phyloP scores from a whole-genome alignment of 2,888 invertebrate genomes.

The Syrista parreyssii region DNA sequence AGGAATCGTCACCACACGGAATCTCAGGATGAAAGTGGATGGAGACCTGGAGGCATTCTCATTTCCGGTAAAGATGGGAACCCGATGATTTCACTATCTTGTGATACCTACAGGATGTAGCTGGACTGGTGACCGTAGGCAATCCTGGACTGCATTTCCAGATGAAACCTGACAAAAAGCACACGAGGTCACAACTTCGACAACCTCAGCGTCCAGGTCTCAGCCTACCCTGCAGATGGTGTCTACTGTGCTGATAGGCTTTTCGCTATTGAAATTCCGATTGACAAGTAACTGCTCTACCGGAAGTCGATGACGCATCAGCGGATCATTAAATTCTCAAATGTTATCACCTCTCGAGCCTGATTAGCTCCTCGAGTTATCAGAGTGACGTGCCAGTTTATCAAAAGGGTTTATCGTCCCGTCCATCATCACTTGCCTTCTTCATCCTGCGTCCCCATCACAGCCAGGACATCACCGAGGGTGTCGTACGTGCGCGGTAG shows the following conservation, averaged over 20 bases:
- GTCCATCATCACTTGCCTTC: neutral
- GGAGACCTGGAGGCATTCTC: neutral
- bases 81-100: neutral
- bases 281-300: neutral
- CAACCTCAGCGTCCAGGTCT: neutral
- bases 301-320: neutral
- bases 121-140: neutral
- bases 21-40: neutral
- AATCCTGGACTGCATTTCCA: constrained; percentile 43
- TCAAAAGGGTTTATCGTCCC: neutral
- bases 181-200: constrained; percentile 14
- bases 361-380: neutral
- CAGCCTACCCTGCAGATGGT: neutral
- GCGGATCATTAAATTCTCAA: neutral
- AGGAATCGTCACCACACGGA: neutral
- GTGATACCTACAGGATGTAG: neutral
- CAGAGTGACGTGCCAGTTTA: neutral
- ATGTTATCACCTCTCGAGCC: neutral
- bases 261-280: neutral
- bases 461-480: neutral
- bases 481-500: neutral
- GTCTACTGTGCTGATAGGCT: neutral
- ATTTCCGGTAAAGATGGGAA: neutral
- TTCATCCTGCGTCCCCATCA: neutral
- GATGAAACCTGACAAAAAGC: constrained; percentile 55